phyloP scores from a whole-genome alignment of 2,888 invertebrate genomes.

The Cenopis cana region DNA sequence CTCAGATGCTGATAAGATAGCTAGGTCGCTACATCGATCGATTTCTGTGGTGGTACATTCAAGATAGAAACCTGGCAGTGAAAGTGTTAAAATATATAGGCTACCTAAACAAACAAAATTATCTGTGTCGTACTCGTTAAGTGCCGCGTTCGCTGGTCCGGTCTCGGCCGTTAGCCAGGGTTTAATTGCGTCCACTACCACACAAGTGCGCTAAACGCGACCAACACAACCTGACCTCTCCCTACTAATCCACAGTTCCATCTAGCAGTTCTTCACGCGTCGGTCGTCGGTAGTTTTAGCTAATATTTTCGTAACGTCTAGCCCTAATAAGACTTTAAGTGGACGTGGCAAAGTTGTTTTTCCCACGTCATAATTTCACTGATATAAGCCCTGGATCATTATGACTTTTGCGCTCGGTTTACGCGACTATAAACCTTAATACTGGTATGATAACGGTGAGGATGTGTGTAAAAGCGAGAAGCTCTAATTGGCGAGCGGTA shows the following conservation, averaged over 20 bases:
- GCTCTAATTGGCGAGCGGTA: slow-evolving; percentile 11
- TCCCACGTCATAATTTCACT: slow-evolving; percentile 25
- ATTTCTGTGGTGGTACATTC: no score
- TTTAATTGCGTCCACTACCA: slow-evolving; percentile 32
- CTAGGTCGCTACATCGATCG: no score
- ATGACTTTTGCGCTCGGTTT: background rate
- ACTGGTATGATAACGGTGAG: background rate
- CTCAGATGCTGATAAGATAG: no score
- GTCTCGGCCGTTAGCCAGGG: background rate
- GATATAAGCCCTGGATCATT: slow-evolving; percentile 5
- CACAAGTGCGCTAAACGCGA: slow-evolving; percentile 16
- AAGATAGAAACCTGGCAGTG: no score
- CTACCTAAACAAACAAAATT: background rate
- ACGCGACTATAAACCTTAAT: background rate
- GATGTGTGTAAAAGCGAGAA: background rate
- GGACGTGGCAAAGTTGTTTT: slow-evolving; percentile 34
- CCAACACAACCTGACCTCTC: background rate
- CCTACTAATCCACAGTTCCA: no score
- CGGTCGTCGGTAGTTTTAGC: slow-evolving; percentile 6
- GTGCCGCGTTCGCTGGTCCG: background rate
- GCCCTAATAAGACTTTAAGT: slow-evolving; percentile 29
- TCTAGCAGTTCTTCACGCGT: background rate
- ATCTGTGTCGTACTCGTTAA: background rate
- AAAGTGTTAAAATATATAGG: no score
- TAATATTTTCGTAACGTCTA: slow-evolving; percentile 14